Base-by-base conservation (phyloP, 2,888 invertebrate genomes). In the Griposia aprilina region DNA sequence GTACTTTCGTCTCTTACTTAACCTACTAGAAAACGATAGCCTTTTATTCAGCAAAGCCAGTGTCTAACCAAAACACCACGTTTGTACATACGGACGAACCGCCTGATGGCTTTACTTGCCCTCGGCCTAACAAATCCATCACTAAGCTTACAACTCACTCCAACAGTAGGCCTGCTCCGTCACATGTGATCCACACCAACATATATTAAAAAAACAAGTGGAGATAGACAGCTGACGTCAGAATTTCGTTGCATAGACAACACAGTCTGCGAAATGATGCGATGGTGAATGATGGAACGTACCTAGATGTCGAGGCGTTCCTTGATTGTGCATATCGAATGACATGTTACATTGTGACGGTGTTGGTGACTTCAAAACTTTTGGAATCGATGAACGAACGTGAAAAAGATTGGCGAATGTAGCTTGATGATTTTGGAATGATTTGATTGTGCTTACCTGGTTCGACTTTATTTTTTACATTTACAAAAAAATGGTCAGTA, bases 151-250 rank as follows among this genome's bases (percentile, higher is more conserved):
- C 45, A 60, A n/a, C 20, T 78, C 30, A 45, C 26, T n/a, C 50
- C 26, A n/a, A n/a, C 23, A 23, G 30, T 36, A 36, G 2, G 20
- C 48, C 6, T 7, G 50, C 0, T 17, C 30, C 30, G 17, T 36
- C n/a, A 41, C 41, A 41, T 41, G 45, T 60, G 52, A 20, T 77
- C 23, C 13, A 48, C 8, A 57, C n/a, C 30, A 77, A 78, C 57
- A 50, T 36, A 36, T 1, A 55, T 57, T 10, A 6, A 4, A 78
- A 63, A 59, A 78, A 57, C 26, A 26, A 57, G 26, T 2, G 36
- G 65, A 78, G 15, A 55, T 23, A 23, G 17, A n/a, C 15, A 30
- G 52, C 63, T 52, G 57, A 17, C n/a, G 30, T 6, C 20, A 52
- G 0, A 30, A 41, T n/a, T 50, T 15, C 52, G 48, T 11, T 23